These are phyloP conservation scores for Bovichtus variegatus DNA, from an alignment of 2,797 vertebrate species.

Conservation along the genomic window DNA sequence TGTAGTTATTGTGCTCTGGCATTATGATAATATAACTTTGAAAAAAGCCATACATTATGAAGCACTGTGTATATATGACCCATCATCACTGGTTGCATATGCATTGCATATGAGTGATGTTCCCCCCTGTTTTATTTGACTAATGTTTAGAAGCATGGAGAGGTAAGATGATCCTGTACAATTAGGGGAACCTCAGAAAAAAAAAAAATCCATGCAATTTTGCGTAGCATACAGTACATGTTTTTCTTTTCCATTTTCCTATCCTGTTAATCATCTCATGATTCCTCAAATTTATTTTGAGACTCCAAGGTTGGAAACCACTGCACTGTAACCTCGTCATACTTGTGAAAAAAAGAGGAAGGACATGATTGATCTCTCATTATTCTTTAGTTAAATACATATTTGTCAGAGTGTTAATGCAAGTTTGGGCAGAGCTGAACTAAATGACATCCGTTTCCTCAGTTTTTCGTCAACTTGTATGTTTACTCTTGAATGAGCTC, in stretches of 20 bases:
- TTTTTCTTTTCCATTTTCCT: neutral
- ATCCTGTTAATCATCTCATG: neutral
- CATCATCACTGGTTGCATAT: neutral
- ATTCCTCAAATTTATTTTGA: neutral
- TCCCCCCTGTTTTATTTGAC: neutral
- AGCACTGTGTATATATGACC: neutral
- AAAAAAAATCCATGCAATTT: neutral
- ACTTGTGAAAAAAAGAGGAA: conserved; percentile 12
- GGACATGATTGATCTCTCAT: neutral
- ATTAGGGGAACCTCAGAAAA: neutral
- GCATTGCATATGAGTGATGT: neutral
- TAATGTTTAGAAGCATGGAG: neutral
- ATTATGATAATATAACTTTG: neutral
- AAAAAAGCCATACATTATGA: neutral
- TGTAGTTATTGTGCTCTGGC: neutral
- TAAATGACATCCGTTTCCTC: conserved; percentile 30
- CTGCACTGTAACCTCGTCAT: neutral
- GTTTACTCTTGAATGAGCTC: conserved; percentile 19
- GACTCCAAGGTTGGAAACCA: neutral
- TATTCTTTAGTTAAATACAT: conserved; percentile 19
- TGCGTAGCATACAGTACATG: neutral
- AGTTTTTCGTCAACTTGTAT: neutral
- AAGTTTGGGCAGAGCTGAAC: conserved; percentile 36
- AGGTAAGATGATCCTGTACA: neutral
- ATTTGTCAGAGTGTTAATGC: conserved; percentile 3